Evolutionary conservation across 2,113 vertebrate genomes (phyloP).

Genomic region (Hypanus sabinus): DNA sequence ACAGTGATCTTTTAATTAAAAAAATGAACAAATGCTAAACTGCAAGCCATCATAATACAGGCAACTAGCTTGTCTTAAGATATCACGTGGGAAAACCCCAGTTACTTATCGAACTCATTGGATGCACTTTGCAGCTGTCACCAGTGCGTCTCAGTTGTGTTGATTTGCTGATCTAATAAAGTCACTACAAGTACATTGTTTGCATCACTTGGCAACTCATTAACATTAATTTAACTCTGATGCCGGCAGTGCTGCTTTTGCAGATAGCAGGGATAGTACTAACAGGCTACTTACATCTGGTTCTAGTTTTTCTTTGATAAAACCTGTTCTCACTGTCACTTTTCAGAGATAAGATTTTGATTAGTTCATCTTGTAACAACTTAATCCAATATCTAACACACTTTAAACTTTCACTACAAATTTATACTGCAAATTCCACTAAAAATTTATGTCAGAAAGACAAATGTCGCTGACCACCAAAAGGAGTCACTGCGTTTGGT

Average conservation of each 20-base stretch:
- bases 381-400: neutral
- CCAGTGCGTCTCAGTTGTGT: neutral
- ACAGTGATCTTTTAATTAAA: neutral
- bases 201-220: conserved; percentile 17
- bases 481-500: neutral
- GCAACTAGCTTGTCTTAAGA: neutral
- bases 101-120: neutral
- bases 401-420: neutral
- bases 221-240: neutral
- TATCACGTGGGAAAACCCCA: neutral
- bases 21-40: neutral
- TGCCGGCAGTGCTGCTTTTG: conserved; percentile 8
- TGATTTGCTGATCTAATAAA: neutral
- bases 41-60: neutral
- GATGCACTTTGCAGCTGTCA: neutral
- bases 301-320: conserved; percentile 5
- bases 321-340: conserved; percentile 13
- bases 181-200: neutral
- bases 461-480: neutral
- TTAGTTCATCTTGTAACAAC: conserved; percentile 13
- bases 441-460: neutral
- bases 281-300: conserved; percentile 22
- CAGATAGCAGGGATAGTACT: neutral
- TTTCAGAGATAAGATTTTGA: neutral
- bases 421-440: neutral